Evolutionary conservation across 2,888 invertebrate genomes (phyloP), one percentile per base, ranked within the genome.

Genomic region (Myopa testacea): DNA sequence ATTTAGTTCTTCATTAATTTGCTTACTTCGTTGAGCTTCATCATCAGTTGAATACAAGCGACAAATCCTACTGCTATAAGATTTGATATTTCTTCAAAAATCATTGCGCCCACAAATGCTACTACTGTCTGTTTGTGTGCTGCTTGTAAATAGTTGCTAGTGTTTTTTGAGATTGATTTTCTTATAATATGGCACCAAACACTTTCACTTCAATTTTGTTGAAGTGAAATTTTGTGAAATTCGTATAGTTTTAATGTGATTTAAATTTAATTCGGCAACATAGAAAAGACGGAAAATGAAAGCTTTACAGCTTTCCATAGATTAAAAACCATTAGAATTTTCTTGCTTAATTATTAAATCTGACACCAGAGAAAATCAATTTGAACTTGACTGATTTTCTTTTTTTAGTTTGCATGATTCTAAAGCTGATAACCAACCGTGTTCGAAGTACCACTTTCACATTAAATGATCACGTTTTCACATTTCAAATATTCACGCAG

Each of bases 131-230:
- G 8, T 12, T 58, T 58, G 12, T 10, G 16, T 16, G 16, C 55
- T 55, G 73, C 73, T 70, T 73, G 73, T 73, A 73, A 73, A 71
- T 60, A 73, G 10, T 6, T 65, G 65, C 65, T 65, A 14, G 38
- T n/a, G 12, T 14, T n/a, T 10, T 10, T 65, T 38, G 34, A 3
- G 65, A 34, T 65, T 37, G 34, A 26, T 55, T 55, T 55, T 55
- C 1, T 14, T 10, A n/a, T 55, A 55, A 55, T 1, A 55, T 55
- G 55, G 55, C 55, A 55, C 55, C 10, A 55, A 16, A 55, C n/a
- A 55, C n/a, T 45, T 10, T 8, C 6, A 45, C 10, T 45, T 45
- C 45, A 10, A 8, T 45, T 45, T 45, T 10, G 45, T 45, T 45
- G 6, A 10, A 6, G 3, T 40, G 8, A 40, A n/a, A n/a, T n/a